Evolutionary conservation across 2,888 invertebrate genomes (phyloP).

Genomic region (Subacronicta megacephala): DNA sequence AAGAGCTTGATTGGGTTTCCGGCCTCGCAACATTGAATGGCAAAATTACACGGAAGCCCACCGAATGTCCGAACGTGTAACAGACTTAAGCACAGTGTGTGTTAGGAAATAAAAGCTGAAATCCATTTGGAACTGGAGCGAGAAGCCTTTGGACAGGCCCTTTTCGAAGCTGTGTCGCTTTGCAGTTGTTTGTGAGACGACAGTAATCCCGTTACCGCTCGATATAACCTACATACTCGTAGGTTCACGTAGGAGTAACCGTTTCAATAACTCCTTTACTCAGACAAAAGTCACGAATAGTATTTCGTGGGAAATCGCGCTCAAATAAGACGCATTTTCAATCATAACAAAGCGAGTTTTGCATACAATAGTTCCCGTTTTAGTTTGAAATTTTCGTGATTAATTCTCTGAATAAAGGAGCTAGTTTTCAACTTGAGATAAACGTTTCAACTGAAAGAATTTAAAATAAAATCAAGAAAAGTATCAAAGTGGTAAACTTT

Average conservation of each 20-base stretch:
- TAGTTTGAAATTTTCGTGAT: conserved; percentile 1
- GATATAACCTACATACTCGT: conserved; percentile 22
- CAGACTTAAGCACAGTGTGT: conserved; percentile 58
- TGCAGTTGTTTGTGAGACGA: conserved; percentile 58
- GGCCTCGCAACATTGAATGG: conserved; percentile 56
- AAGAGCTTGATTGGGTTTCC: conserved; percentile 61
- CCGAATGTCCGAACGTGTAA: conserved; percentile 54
- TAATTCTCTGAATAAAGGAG: conserved; percentile 38
- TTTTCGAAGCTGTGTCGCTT: conserved; percentile 60
- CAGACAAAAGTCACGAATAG: conserved; percentile 39
- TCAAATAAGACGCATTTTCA: conserved; percentile 25
- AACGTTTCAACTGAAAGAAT: conserved; percentile 24
- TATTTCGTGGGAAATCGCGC: conserved; percentile 8
- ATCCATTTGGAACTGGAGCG: conserved; percentile 67
- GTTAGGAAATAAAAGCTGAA: conserved; percentile 58
- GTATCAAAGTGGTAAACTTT: conserved; percentile 36
- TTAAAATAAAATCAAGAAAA: conserved; percentile 9
- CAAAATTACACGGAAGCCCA: conserved; percentile 54
- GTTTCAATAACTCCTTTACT: conserved; percentile 43
- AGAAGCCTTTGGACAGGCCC: conserved; percentile 44
- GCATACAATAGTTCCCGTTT: background rate
- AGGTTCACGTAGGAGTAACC: conserved; percentile 21
- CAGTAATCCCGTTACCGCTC: conserved; percentile 54
- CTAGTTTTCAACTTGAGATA: conserved; percentile 41
- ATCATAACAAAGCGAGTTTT: conserved; percentile 5